These are phyloP conservation scores for Enteromius argenteus DNA, from an alignment of 2,797 vertebrate genomes.

Conservation along the genomic window DNA sequence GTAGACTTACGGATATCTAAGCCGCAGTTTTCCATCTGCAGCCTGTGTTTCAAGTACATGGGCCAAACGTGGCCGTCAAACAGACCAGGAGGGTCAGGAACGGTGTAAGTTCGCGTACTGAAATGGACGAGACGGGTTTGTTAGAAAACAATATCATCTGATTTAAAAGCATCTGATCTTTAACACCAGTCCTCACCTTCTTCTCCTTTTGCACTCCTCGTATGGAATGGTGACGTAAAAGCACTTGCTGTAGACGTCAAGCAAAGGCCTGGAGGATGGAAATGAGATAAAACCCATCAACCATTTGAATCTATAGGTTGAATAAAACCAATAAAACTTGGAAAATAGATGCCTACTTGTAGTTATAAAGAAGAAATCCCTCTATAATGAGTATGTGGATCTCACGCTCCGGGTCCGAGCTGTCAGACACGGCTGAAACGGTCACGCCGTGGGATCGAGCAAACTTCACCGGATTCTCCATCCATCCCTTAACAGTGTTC, in stretches of 20 bases:
- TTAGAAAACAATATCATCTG: neutral
- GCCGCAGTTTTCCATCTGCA: slow-evolving; percentile 84
- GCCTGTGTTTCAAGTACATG: slow-evolving; percentile 92
- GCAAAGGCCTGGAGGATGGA: slow-evolving; percentile 79
- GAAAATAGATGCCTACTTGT: slow-evolving; percentile 79
- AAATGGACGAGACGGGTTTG: slow-evolving; percentile 13
- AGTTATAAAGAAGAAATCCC: slow-evolving; percentile 96
- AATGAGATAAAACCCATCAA: neutral
- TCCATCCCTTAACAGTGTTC: slow-evolving; percentile 90
- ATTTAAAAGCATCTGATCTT: neutral
- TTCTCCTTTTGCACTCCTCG: slow-evolving; percentile 90
- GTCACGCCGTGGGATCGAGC: slow-evolving; percentile 89
- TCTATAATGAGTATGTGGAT: slow-evolving; percentile 91
- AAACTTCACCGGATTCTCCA: slow-evolving; percentile 90
- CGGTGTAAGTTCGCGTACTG: slow-evolving; percentile 87
- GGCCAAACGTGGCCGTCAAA: slow-evolving; percentile 97
- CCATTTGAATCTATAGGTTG: neutral
- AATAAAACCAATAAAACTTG: no score
- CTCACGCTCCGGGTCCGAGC: slow-evolving; percentile 68
- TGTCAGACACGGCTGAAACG: slow-evolving; percentile 69
- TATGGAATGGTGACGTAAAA: slow-evolving; percentile 92
- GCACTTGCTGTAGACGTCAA: slow-evolving; percentile 84
- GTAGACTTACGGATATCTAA: slow-evolving; percentile 81
- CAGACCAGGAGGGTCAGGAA: slow-evolving; percentile 90
- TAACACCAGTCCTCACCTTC: slow-evolving; percentile 79